Percentiles rank a stretch among this genome's conserved stretches.
These are phyloP conservation scores for Trachelus stipa DNA, from an alignment of 2,888 invertebrate species.

Conservation along the genomic window DNA sequence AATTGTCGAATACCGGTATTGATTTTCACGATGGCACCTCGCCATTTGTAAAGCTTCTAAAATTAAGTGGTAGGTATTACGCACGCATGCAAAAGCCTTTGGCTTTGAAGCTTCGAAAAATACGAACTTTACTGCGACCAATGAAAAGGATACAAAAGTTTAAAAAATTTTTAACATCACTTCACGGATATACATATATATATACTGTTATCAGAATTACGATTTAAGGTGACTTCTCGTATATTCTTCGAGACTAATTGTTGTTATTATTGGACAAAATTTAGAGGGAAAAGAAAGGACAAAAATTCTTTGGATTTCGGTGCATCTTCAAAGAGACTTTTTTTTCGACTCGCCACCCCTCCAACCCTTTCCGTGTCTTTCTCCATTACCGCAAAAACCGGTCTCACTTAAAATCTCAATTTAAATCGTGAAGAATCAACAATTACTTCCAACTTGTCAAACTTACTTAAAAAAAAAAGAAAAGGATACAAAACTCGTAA, in stretches of 20 bases:
- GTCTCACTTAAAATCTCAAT: too few species aligned
- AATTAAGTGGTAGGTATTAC: neutral
- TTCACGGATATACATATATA: neutral
- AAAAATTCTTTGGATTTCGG: too few species aligned
- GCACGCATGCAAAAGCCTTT: neutral
- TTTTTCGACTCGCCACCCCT: too few species aligned
- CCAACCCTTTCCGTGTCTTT: too few species aligned
- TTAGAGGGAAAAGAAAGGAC: neutral
- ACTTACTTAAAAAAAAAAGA: too few species aligned
- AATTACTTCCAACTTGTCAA: too few species aligned
- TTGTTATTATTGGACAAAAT: neutral
- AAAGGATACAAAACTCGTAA: too few species aligned
- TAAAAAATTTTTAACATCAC: neutral
- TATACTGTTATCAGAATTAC: neutral
- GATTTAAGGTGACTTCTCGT: neutral
- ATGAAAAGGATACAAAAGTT: neutral
- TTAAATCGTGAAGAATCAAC: too few species aligned
- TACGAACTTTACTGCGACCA: neutral
- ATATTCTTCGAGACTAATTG: neutral
- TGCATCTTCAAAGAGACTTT: too few species aligned
- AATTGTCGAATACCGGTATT: neutral
- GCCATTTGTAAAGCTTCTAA: neutral
- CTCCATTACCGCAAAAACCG: too few species aligned
- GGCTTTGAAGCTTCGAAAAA: neutral
- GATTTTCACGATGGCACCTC: neutral